A percentile compares a stretch with the other conserved stretches of the same genome.
These are phyloP conservation scores for Lepidochrysops patricia DNA, from an alignment of 2,888 invertebrate genomes.

Conservation along the genomic window DNA sequence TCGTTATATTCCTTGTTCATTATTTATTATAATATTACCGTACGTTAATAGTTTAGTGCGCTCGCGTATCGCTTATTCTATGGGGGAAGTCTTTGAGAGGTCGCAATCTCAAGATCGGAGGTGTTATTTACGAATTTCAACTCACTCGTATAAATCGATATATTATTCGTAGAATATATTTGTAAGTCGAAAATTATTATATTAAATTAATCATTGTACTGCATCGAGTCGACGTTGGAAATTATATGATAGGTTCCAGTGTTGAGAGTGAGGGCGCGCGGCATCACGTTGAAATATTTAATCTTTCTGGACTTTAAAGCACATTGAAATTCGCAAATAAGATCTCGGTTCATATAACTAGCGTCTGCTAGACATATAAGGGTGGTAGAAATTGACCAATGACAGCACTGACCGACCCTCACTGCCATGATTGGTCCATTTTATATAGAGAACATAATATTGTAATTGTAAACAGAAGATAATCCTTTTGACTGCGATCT, in stretches of 20 bases:
- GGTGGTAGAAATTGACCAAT: constrained; percentile 68
- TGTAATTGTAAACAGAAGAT: constrained; percentile 31
- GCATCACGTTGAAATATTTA: constrained; percentile 11
- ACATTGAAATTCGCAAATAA: constrained; percentile 49
- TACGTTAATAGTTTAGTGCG: constrained; percentile 59
- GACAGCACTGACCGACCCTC: constrained; percentile 63
- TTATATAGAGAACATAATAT: constrained; percentile 54
- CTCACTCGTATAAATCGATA: constrained; percentile 15
- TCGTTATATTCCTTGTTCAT: constrained; percentile 56
- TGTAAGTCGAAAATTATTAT: constrained; percentile 14
- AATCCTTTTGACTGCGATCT: constrained; percentile 14
- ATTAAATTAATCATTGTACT: constrained; percentile 15
- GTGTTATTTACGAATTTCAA: constrained; percentile 51
- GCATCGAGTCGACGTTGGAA: constrained; percentile 18
- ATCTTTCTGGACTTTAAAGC: constrained; percentile 16
- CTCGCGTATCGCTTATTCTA: constrained; percentile 70
- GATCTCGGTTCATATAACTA: constrained; percentile 56
- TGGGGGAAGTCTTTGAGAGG: constrained; percentile 60
- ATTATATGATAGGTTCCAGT: constrained; percentile 14
- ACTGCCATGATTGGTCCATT: constrained; percentile 74
- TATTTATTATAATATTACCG: constrained; percentile 45
- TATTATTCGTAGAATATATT: constrained; percentile 17
- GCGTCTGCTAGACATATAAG: constrained; percentile 70
- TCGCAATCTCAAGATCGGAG: constrained; percentile 70
- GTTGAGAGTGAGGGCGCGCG: background rate